phyloP scores from a whole-genome alignment of 2,113 vertebrate species.

The Bambusicola thoracicus region DNA sequence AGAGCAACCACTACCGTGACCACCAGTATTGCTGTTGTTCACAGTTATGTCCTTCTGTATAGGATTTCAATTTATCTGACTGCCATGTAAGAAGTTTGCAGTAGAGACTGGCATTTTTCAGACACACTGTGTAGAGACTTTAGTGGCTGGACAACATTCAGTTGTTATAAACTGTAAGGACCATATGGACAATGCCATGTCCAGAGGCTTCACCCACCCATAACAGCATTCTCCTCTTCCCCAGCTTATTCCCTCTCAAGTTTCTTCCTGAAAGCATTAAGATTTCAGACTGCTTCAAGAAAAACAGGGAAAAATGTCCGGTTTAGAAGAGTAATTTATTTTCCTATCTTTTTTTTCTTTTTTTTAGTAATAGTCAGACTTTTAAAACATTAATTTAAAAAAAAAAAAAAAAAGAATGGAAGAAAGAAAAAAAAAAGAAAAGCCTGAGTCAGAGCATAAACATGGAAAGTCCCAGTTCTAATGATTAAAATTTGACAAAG shows the following conservation, averaged over 20 bases:
- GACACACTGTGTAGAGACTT: neutral
- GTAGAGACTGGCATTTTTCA: neutral
- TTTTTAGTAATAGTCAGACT: conserved; percentile 39
- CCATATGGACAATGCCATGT: neutral
- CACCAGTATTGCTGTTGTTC: neutral
- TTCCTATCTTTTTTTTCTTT: neutral
- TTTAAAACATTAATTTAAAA: conserved; percentile 37
- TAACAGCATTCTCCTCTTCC: conserved; percentile 6
- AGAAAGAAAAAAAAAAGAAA: neutral
- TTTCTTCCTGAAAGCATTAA: conserved; percentile 5
- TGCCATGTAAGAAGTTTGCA: neutral
- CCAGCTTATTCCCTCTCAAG: neutral
- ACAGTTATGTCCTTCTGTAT: neutral
- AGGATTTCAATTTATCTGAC: conserved; percentile 10
- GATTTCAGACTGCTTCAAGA: conserved; percentile 41
- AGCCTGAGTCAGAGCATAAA: conserved; percentile 2
- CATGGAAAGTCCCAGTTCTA: neutral
- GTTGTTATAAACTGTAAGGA: neutral
- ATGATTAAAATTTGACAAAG: conserved; percentile 45
- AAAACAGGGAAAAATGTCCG: conserved; percentile 43
- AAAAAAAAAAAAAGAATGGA: neutral
- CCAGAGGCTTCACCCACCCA: neutral
- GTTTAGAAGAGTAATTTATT: conserved; percentile 51
- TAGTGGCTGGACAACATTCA: neutral
- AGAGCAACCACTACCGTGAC: neutral